Evolutionary conservation across 2,797 vertebrate genomes (phyloP).

Genomic region (Picus viridis): DNA sequence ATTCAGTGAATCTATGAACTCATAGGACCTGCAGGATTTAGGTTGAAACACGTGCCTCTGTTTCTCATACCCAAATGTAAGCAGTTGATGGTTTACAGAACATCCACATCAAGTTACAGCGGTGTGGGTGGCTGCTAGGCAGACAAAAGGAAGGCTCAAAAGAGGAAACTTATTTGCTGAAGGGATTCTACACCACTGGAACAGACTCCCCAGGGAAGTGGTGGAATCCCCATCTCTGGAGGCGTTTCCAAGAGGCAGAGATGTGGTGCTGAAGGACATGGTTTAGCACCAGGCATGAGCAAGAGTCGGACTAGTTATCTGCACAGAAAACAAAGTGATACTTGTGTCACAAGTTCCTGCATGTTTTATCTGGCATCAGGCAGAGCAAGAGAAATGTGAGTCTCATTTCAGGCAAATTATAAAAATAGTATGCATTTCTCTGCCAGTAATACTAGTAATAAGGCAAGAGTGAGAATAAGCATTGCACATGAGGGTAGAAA

Average conservation of each 20-base stretch:
- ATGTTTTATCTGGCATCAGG: background rate
- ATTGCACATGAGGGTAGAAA: background rate
- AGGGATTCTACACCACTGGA: too few relatives aligned
- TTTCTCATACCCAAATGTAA: background rate
- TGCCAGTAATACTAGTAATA: background rate
- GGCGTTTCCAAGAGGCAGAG: too few relatives aligned
- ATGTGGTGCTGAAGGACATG: too few relatives aligned
- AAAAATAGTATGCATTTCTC: constrained; percentile 23
- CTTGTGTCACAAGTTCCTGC: background rate
- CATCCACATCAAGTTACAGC: background rate
- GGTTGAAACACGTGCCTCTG: background rate
- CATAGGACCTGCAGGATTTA: background rate
- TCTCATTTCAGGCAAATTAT: constrained; percentile 5
- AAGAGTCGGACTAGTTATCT: background rate
- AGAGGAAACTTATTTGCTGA: too few relatives aligned
- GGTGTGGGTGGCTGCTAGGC: background rate
- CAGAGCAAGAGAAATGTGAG: background rate
- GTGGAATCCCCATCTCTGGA: too few relatives aligned
- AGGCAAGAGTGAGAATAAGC: background rate
- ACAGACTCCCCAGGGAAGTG: too few relatives aligned
- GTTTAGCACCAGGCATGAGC: background rate
- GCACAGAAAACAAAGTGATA: background rate
- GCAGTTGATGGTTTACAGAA: background rate
- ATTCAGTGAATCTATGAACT: background rate
- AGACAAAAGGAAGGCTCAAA: background rate